Conservation (phyloP, 2,113 vertebrate species). For the Chaetops frenatus region DNA sequence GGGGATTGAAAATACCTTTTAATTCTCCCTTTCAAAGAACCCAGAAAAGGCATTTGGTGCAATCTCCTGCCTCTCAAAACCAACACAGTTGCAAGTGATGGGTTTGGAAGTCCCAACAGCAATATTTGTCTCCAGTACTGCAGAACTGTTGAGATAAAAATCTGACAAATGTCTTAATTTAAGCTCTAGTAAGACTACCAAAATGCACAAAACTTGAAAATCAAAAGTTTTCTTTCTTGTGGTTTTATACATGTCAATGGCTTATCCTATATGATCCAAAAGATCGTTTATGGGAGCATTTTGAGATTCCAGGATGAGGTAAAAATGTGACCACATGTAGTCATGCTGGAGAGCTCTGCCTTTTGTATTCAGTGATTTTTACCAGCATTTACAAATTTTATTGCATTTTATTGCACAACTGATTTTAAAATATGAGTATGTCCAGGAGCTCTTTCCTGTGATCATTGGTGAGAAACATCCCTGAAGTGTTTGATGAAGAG, state of each 20-base stretch:
- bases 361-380: neutral
- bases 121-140: neutral
- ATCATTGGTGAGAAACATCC: neutral
- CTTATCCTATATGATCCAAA: neutral
- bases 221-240: neutral
- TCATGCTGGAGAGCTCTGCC: fast-evolving
- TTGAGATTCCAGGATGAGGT: neutral
- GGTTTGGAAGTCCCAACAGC: neutral
- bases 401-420: neutral
- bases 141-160: neutral
- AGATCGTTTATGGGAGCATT: neutral
- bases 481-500: neutral
- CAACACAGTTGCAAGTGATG: neutral
- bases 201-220: neutral
- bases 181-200: neutral
- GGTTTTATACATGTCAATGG: neutral
- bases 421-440: neutral
- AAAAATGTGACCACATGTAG: neutral
- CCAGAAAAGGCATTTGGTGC: neutral
- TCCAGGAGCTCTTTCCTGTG: neutral
- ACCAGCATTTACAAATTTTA: neutral
- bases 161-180: neutral
- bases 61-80: neutral
- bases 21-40: neutral
- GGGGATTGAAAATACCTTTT: neutral